Conservation (phyloP, 2,113 vertebrate species). For the Sceloporus undulatus region DNA sequence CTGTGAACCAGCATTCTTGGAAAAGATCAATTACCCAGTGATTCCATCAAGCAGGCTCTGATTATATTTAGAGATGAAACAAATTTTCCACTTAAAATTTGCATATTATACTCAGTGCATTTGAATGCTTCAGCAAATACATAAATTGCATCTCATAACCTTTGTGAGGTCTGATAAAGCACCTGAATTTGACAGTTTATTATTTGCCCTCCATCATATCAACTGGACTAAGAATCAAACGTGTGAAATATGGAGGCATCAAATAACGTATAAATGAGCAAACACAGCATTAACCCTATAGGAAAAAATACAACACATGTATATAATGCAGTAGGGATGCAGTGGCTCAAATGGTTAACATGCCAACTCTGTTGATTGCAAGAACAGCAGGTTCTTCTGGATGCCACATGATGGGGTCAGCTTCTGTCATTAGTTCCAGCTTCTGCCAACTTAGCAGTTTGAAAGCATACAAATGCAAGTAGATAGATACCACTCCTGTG, state of each 20-base stretch:
- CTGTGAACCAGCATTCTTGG: neutral
- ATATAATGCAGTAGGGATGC: neutral
- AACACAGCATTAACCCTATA: neutral
- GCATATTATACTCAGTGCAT: neutral
- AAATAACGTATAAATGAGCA: neutral
- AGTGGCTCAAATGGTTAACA: too few relatives aligned
- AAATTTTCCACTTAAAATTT: conserved; percentile 21
- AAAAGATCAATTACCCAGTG: neutral
- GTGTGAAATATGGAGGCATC: neutral
- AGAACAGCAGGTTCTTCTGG: too few relatives aligned
- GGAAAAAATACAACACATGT: neutral
- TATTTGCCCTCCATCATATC: neutral
- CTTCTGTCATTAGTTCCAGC: too few relatives aligned
- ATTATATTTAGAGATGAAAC: conserved; percentile 29
- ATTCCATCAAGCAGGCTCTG: conserved; percentile 5
- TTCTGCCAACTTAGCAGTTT: too few relatives aligned
- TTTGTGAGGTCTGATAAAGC: conserved; percentile 5
- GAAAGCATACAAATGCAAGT: too few relatives aligned
- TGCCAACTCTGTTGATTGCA: too few relatives aligned
- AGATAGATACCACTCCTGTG: too few relatives aligned
- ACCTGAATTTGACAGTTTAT: conserved; percentile 5
- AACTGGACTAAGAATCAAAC: conserved; percentile 9
- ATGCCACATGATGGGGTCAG: too few relatives aligned
- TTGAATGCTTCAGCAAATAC: conserved; percentile 22
- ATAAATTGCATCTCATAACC: conserved; percentile 1